These are phyloP conservation scores for Oceanodroma tethys DNA, from an alignment of 2,113 vertebrate genomes.

Conservation along the genomic window DNA sequence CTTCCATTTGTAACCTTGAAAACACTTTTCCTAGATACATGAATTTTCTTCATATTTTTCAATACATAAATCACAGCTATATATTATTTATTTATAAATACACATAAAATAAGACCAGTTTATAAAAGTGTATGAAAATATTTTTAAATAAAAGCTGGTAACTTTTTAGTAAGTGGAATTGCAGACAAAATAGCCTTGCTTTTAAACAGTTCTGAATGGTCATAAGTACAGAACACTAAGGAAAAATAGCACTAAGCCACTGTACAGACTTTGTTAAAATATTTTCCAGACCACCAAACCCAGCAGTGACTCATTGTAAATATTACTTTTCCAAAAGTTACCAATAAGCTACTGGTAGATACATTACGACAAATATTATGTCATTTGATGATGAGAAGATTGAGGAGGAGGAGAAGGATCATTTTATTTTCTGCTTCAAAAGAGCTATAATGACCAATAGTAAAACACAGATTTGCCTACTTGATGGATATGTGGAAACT, in stretches of 20 bases:
- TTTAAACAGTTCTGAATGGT: neutral
- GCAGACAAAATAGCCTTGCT: neutral
- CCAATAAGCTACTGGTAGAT: neutral
- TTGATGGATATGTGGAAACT: neutral
- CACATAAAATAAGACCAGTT: neutral
- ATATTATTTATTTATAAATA: neutral
- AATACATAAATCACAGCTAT: neutral
- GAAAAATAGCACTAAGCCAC: neutral
- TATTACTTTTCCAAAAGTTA: neutral
- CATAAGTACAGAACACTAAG: neutral
- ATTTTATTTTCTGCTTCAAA: neutral
- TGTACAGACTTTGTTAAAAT: neutral
- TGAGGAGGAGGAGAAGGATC: neutral
- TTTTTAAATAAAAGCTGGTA: neutral
- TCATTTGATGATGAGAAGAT: neutral
- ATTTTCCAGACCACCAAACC: neutral
- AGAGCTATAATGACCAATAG: neutral
- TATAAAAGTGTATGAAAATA: neutral
- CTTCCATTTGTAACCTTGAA: neutral
- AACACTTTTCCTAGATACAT: neutral
- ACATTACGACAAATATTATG: neutral
- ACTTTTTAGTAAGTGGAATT: neutral
- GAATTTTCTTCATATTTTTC: neutral
- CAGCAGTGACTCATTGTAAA: neutral
- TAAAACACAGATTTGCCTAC: neutral